Base-by-base conservation (phyloP, 2,113 vertebrate species). In the Leptobrachium ailaonicum region DNA sequence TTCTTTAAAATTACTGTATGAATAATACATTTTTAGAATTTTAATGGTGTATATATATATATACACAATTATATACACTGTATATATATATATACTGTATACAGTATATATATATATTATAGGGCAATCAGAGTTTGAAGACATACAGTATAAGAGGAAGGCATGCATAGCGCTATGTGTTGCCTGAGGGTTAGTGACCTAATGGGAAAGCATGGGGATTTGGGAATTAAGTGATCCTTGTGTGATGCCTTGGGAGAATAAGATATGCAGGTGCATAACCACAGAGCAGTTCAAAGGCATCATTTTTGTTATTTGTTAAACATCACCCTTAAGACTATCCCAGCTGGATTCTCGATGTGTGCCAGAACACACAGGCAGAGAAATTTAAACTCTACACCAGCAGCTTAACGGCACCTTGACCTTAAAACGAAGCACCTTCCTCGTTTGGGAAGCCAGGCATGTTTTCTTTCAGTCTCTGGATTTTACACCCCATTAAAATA, bases 211-310 rank as follows among this genome's bases (percentile, higher is more conserved):
- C 45, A 5, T 50, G 4, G 32, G 58, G 56, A 42, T 76, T 40
- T 47, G 3, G 11, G 66, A 20, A 40, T 40, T 20, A 32, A 64
- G 62, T 7, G 75, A 69, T 69, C 14, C 12, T 50, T 45, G 45
- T 54, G 47, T 32, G 44, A 5, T 32, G 62, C 62, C 62, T 64
- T 32, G n/a, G 62, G 62, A 64, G 20, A 64, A 64, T 64, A 64
- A 64, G 20, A 40, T 2, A 64, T 32, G 67, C 76, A 77, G 76
- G 54, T 77, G 76, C 67, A 77, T 41, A 71, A 67, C 76, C 76
- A 71, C 66, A 77, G 47, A 60, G 42, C 42, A 71, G 67, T 77
- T 77, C 76, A 77, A 77, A 77, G 76, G 76, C 67, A 45, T 47
- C 42, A 60, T 47, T 32, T 32, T 45, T 77, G 76, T 77, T 71